These are phyloP conservation scores for Eumaeus atala DNA, from an alignment of 1,140 invertebrate genomes.

Conservation along the genomic window DNA sequence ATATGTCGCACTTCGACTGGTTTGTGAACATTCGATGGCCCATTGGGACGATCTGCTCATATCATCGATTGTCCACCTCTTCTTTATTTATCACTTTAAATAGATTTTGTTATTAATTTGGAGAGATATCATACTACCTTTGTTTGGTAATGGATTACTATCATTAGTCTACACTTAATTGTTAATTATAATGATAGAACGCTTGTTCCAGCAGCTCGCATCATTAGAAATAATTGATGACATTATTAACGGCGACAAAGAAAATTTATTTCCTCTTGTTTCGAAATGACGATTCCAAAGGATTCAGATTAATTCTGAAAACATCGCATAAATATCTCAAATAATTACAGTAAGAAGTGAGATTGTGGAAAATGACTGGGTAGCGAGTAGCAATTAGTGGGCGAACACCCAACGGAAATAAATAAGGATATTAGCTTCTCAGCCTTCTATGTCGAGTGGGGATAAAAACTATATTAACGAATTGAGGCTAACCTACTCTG, in stretches of 20 bases:
- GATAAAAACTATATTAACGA: conserved; percentile 60
- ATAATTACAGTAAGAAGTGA: conserved; percentile 66
- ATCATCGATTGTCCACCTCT: too few relatives aligned
- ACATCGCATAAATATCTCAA: conserved; percentile 56
- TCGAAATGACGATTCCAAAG: conserved; percentile 4
- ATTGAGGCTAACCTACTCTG: conserved; percentile 26
- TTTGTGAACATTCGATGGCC: too few relatives aligned
- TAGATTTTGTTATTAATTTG: too few relatives aligned
- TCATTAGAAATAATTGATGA: conserved; percentile 10
- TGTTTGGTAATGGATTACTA: not conserved
- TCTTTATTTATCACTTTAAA: too few relatives aligned
- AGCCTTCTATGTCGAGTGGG: conserved; percentile 37
- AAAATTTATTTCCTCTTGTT: conserved; percentile 19
- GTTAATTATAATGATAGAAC: conserved; percentile 9
- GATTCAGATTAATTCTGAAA: conserved; percentile 37
- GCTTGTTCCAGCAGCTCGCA: not conserved
- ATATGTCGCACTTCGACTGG: too few relatives aligned
- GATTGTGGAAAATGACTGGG: conserved; percentile 67
- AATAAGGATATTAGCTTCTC: conserved; percentile 67
- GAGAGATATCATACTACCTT: too few relatives aligned
- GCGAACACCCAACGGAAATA: conserved; percentile 66
- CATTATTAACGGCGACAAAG: conserved; percentile 13
- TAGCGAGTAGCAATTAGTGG: conserved; percentile 62
- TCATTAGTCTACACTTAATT: conserved; percentile 8
- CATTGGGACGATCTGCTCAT: too few relatives aligned